Conservation (phyloP, 2,797 vertebrate genomes). For the Notolepis coatsorum region DNA sequence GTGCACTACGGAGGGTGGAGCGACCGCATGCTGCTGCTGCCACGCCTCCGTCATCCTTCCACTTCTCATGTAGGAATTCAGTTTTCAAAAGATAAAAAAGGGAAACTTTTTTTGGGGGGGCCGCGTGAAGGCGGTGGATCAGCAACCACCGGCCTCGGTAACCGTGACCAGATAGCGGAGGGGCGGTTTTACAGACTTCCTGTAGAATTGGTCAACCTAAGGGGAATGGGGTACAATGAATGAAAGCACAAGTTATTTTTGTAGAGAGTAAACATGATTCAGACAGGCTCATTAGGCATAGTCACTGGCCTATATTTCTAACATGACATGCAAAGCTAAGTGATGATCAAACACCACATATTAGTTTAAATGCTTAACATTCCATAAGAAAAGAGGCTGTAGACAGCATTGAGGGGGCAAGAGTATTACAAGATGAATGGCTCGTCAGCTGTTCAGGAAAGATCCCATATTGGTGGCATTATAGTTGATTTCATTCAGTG, state of each 20-base stretch:
- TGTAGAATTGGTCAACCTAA: constrained; percentile 38
- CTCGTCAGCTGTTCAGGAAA: background rate
- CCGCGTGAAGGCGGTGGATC: constrained; percentile 20
- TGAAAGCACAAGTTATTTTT: background rate
- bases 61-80: constrained; percentile 66
- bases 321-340: background rate
- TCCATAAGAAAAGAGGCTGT: background rate
- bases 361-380: no score
- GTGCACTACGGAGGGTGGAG: constrained; percentile 90
- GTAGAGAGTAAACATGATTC: background rate
- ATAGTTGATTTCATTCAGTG: background rate
- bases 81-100: constrained; percentile 31
- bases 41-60: constrained; percentile 88
- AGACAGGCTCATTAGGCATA: background rate
- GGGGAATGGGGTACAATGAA: constrained; percentile 1
- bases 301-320: background rate
- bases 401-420: background rate
- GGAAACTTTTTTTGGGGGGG: constrained; percentile 18
- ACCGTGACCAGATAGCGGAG: constrained; percentile 6
- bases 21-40: constrained; percentile 90
- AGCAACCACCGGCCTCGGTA: constrained; percentile 6
- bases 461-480: no score
- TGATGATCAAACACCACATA: background rate
- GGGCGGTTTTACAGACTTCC: constrained; percentile 17
- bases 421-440: background rate